These are phyloP conservation scores for Nomia melanderi DNA, from an alignment of 1,140 invertebrate genomes.

Conservation along the genomic window DNA sequence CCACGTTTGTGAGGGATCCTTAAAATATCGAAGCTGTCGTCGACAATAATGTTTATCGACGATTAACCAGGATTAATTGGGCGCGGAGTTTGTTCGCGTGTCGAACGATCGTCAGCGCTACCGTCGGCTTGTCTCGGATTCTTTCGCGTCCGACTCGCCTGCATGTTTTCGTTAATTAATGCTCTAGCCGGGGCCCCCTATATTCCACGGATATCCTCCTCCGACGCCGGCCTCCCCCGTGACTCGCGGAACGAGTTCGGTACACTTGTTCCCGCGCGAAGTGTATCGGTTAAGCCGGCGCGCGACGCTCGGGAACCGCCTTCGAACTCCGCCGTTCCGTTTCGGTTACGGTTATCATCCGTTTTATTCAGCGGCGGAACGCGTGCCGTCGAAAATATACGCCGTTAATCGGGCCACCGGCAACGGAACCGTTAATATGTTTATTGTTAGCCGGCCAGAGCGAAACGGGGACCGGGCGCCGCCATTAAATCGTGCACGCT, in stretches of 20 bases:
- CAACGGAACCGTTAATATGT: constrained; percentile 56
- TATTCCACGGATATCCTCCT: constrained; percentile 7
- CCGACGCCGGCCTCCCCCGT: neutral
- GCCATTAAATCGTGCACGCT: constrained; percentile 59
- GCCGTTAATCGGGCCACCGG: constrained; percentile 22
- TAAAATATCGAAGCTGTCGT: constrained; percentile 27
- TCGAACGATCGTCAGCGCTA: constrained; percentile 60
- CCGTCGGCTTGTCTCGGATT: constrained; percentile 62
- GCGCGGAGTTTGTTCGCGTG: constrained; percentile 63
- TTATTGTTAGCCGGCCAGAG: constrained; percentile 51
- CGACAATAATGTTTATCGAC: constrained; percentile 68
- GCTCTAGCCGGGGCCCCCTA: constrained; percentile 24
- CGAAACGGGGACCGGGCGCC: constrained; percentile 56
- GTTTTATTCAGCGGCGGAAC: neutral
- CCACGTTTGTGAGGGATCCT: constrained; percentile 26
- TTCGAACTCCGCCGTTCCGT: no score
- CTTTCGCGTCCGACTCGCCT: constrained; percentile 62
- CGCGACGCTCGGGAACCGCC: no score
- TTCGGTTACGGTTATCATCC: neutral
- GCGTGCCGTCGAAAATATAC: constrained; percentile 44
- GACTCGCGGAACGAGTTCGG: constrained; percentile 20
- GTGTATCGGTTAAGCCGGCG: no score
- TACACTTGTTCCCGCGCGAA: neutral
- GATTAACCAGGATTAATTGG: constrained; percentile 69
- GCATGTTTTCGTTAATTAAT: constrained; percentile 76